phyloP scores from a whole-genome alignment of 1,140 invertebrate species.

The Aradophagus sp. region DNA sequence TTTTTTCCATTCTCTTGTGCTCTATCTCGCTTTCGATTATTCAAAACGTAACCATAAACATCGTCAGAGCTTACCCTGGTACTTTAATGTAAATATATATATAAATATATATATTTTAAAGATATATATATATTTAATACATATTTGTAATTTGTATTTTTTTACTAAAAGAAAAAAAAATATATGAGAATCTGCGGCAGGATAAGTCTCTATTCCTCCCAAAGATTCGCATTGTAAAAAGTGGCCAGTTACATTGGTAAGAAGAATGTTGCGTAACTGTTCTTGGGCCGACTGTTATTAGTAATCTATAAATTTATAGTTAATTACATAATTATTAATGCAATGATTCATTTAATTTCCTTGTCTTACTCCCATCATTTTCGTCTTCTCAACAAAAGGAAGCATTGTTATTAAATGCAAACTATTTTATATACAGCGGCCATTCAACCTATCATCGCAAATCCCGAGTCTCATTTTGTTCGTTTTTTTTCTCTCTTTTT shows the following conservation, averaged over 20 bases:
- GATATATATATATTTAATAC: conserved; percentile 32
- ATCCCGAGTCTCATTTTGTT: conserved; percentile 9
- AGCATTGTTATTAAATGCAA: conserved; percentile 50
- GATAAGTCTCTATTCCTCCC: conserved; percentile 5
- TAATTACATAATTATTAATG: conserved; percentile 7
- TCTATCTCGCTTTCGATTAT: too few species aligned
- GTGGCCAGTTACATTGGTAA: conserved; percentile 62
- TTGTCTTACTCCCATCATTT: background rate
- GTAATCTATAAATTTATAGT: too few species aligned
- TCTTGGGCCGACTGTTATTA: conserved; percentile 36
- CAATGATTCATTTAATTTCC: conserved; percentile 12
- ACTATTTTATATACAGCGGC: conserved; percentile 52
- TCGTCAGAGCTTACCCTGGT: too few species aligned
- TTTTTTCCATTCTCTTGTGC: conserved; percentile 3
- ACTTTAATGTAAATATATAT: conserved; percentile 41
- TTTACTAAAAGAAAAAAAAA: conserved; percentile 37
- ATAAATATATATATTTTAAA: conserved; percentile 20
- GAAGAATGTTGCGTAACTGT: conserved; percentile 65
- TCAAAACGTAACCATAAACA: too few species aligned
- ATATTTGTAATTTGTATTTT: conserved; percentile 28
- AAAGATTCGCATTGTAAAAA: conserved; percentile 16
- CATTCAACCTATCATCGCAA: conserved; percentile 23
- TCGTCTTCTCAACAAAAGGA: conserved; percentile 41
- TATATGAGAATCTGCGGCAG: conserved; percentile 23
- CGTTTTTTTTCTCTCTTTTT: background rate